Evolutionary conservation across 2,797 vertebrate species (phyloP).

Genomic region (Sardinella longiceps): DNA sequence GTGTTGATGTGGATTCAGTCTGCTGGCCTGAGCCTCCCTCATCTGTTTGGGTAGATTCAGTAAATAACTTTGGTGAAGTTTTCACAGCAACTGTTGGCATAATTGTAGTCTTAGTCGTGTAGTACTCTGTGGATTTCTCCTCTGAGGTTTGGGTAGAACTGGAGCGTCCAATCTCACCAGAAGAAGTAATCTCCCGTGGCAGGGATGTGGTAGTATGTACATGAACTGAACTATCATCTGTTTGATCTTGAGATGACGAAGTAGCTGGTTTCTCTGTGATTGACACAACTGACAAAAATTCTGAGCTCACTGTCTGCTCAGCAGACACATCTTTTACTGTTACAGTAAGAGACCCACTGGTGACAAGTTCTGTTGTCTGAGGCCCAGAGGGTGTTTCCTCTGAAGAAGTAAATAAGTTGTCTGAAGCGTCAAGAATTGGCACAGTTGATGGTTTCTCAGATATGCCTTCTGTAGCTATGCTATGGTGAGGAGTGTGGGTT

Average conservation of each 20-base stretch:
- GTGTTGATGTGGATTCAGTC: neutral
- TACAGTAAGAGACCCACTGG: neutral
- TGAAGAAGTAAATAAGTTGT: neutral
- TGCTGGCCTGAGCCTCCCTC: neutral
- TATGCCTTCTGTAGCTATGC: neutral
- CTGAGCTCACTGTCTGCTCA: neutral
- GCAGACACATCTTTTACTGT: neutral
- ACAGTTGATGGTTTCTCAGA: neutral
- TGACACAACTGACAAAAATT: neutral
- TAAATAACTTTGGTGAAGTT: neutral
- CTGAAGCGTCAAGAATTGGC: neutral
- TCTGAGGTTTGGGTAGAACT: too few relatives aligned
- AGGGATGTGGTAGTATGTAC: too few relatives aligned
- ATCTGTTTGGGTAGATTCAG: neutral
- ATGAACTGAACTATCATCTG: conserved; percentile 23
- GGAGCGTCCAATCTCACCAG: too few relatives aligned
- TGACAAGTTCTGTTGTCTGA: neutral
- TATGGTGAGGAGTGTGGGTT: neutral
- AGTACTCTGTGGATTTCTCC: too few relatives aligned
- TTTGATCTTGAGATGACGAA: neutral
- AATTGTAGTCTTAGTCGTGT: too few relatives aligned
- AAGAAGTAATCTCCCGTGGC: too few relatives aligned
- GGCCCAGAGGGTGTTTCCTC: neutral
- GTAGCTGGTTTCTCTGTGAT: too few relatives aligned
- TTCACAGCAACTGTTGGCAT: neutral